Base-by-base conservation (phyloP, 2,888 invertebrate genomes). In the Amphimallon solstitiale region DNA sequence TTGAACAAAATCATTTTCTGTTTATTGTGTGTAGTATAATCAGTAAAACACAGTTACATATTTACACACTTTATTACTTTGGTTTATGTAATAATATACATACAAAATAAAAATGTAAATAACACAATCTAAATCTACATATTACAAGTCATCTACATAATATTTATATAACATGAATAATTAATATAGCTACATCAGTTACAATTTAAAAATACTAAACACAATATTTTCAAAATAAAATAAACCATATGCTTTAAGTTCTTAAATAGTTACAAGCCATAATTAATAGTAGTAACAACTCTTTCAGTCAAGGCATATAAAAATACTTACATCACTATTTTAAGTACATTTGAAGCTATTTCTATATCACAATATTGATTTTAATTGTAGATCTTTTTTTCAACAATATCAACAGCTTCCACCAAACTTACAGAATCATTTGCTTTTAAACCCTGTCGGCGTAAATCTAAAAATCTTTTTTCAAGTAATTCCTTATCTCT, bases 361-460 rank as follows among this genome's bases (percentile, higher is more conserved):
- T 49, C 3, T 35, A 46, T 49, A 62, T 49, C 38, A 48, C 49
- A 62, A 46, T 37, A 49, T 43, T 38, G 4, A 48, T 37, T 21
- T 48, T 46, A 49, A 60, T 60, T 38, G 19, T 46, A 60, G 29
- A 67, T 51, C 34, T 68, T 70, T 66, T 79, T 75, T 65, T 86
- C 86, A 17, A 90, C 80, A 60, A 80, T 81, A 71, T 88, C 87
- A 19, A 91, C 86, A n/a, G 89, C 88, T 69, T 89, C 88, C 81
- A 89, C 85, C 1, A 91, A 83, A 68, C 85, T 85, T n/a, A 84
- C 84, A 66, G 83, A 83, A 10, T 87, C 87, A 68, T 87, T 86
- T 1, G 88, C 87, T 73, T 86, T 88, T 79, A 91, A 87, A n/a
- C 91, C 91, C 75, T 86, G 85, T 72, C 85, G 86, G 64, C 87